These are phyloP conservation scores for Sandelia bainsii DNA, from an alignment of 2,797 vertebrate species.

Conservation along the genomic window DNA sequence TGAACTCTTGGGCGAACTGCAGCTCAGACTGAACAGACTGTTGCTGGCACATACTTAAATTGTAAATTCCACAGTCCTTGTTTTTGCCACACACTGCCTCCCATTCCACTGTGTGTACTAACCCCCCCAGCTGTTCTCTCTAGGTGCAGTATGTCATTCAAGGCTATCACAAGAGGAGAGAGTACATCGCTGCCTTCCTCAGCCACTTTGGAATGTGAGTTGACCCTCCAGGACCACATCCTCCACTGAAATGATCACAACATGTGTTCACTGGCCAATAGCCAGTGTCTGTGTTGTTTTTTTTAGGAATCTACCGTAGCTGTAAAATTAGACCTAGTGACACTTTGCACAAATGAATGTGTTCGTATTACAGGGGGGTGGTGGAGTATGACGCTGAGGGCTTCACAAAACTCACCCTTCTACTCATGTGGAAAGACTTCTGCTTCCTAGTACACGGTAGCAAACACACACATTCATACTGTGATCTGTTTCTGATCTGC, in stretches of 20 bases:
- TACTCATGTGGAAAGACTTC: conserved; percentile 98
- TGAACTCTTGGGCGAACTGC: too few relatives aligned
- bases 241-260: conserved; percentile 8
- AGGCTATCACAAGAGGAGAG: conserved; percentile 98
- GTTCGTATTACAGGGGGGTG: conserved; percentile 87
- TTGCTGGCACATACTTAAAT: too few relatives aligned
- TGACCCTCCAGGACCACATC: neutral
- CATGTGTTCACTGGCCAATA: neutral
- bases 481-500: neutral
- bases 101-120: neutral
- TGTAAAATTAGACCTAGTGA: conserved; percentile 2
- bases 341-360: conserved; percentile 14
- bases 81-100: neutral
- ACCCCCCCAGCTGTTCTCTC: conserved; percentile 17
- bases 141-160: conserved; percentile 99
- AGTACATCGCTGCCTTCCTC: conserved; percentile 98
- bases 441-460: conserved; percentile 98
- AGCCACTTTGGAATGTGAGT: conserved; percentile 99
- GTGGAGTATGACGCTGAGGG: conserved; percentile 99
- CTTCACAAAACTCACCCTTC: conserved; percentile 97
- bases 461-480: conserved; percentile 31
- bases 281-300: neutral
- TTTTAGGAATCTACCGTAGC: neutral
- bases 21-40: too few relatives aligned
- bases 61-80: too few relatives aligned